Evolutionary conservation across 64 coral and sea anemone species (phyloP).

Genomic region (Porites australiensis): DNA sequence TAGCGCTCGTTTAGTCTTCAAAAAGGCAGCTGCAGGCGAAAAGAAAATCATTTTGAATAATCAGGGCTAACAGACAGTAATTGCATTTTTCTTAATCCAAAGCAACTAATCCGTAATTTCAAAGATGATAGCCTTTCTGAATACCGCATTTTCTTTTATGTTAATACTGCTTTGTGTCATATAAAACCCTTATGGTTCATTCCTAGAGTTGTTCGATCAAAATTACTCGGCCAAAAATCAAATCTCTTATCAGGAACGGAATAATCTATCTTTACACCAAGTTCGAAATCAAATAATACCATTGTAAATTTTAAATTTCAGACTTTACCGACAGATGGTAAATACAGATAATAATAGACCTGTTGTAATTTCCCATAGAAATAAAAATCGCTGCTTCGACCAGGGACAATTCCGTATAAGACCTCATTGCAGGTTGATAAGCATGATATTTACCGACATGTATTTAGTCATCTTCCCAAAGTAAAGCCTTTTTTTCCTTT

Average conservation of each 20-base stretch:
- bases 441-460: not conserved
- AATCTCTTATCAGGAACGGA: not conserved
- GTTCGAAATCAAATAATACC: not conserved
- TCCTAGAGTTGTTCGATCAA: not conserved
- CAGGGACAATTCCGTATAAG: not conserved
- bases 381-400: not conserved
- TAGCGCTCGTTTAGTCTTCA: not conserved
- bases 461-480: not conserved
- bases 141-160: not conserved
- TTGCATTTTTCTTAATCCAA: conserved; percentile 1
- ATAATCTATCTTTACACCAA: not conserved
- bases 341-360: not conserved
- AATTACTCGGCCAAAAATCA: not conserved
- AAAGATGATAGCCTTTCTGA: not conserved
- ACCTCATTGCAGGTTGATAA: not conserved
- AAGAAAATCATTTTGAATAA: not conserved
- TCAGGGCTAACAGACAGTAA: not conserved
- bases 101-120: not conserved
- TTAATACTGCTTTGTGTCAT: not conserved
- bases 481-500: not conserved
- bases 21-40: not conserved
- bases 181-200: not conserved
- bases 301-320: conserved; percentile 10
- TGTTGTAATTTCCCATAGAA: not conserved
- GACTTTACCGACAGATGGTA: not conserved